Evolutionary conservation across 2,113 vertebrate genomes (phyloP), one percentile per base, ranked within the genome.

Genomic region (Pangasianodon hypophthalmus): DNA sequence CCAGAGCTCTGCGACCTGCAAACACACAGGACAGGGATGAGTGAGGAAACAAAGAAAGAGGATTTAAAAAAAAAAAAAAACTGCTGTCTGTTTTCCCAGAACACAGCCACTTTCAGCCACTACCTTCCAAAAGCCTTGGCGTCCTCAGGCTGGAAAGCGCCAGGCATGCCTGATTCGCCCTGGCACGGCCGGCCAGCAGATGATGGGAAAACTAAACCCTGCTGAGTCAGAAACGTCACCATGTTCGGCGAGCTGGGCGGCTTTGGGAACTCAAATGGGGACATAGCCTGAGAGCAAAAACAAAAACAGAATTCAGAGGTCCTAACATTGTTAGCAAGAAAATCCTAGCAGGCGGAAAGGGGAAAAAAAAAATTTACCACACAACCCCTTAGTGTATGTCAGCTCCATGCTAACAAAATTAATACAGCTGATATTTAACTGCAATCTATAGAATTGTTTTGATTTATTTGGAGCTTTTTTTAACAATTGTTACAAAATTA

Each of bases 181-280:
- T 96, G 97, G 81, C 97, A 94, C 0, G 97, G 97, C 94, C 95
- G 97, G 95, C 97, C 97, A 91, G 96, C 92, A 0, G 97, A 96
- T 0, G 98, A 97, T 1, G 94, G 95, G 0, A 96, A 90, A 88
- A 98, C 94, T 87, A 99, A 91, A 0, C 97, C 97, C 93, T 98
- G 97, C 92, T 98, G 97, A 16, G 97, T 96, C 92, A 99, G 94
- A 88, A 99, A 96, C 11, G 97, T 95, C 90, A 99, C 92, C 60
- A 99, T 96, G 92, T 98, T 99, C 19, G 97, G 97, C 52, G 98
- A 97, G 94, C 97, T 98, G n/a, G 97, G 97, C 0, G 96, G 96
- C 92, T 97, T 98, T 37, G 97, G 96, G 93, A 99, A 99, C 88
- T 99, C 98, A 90, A 98, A 98, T 0, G 96, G 96, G 1, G 97